These are phyloP conservation scores for Eriosoma lanigerum DNA, from an alignment of 1,140 invertebrate species.

Conservation along the genomic window DNA sequence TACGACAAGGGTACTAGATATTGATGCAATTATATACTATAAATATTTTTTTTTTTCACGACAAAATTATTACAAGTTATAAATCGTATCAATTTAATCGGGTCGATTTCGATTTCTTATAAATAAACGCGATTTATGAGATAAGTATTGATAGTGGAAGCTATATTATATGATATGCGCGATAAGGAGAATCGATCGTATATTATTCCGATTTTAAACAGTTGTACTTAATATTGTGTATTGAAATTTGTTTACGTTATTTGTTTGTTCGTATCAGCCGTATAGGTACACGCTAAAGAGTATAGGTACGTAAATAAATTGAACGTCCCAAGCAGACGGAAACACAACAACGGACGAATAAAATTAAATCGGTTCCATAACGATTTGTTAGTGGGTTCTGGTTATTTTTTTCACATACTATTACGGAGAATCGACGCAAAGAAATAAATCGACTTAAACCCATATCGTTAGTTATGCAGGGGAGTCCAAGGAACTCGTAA, in stretches of 20 bases:
- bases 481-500: neutral
- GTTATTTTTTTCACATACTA: neutral
- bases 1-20: too few relatives aligned
- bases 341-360: neutral
- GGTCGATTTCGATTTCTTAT: too few relatives aligned
- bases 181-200: neutral
- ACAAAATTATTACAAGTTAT: too few relatives aligned
- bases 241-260: neutral
- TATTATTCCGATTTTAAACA: neutral
- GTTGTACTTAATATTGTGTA: neutral
- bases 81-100: too few relatives aligned
- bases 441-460: neutral
- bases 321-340: neutral
- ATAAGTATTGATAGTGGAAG: too few relatives aligned
- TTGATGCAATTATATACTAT: too few relatives aligned
- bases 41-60: too few relatives aligned
- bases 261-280: neutral
- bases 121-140: too few relatives aligned
- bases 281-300: neutral
- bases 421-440: neutral
- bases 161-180: too few relatives aligned
- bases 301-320: slow-evolving; percentile 1
- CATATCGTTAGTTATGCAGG: neutral
- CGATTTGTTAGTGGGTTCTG: slow-evolving; percentile 4
- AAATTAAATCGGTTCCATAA: slow-evolving; percentile 13